A percentile compares a stretch with the other conserved stretches of the same genome.
phyloP scores from a whole-genome alignment of 2,888 invertebrate species.

The Limnephilus marmoratus region DNA sequence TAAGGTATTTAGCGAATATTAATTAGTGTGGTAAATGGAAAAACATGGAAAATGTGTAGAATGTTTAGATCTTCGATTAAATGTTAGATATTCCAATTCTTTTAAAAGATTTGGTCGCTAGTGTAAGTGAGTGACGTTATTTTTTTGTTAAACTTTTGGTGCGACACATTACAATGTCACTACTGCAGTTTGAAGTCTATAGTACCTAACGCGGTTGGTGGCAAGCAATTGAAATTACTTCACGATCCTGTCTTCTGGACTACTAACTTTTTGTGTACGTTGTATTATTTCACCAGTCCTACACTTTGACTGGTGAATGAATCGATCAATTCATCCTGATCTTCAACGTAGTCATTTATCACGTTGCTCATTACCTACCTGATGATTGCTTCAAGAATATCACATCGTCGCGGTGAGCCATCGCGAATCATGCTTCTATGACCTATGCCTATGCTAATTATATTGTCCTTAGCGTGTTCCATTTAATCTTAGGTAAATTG shows the following conservation, averaged over 20 bases:
- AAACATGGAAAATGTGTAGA: no score
- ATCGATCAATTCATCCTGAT: background rate
- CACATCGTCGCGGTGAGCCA: background rate
- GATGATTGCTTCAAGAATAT: background rate
- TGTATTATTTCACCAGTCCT: background rate
- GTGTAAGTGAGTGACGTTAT: no score
- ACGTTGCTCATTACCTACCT: background rate
- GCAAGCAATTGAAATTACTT: background rate
- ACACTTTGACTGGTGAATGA: background rate
- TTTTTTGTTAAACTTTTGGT: no score
- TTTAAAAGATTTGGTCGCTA: no score
- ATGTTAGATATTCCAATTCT: no score
- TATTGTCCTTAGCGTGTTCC: constrained; percentile 37
- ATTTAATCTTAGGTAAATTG: constrained; percentile 29
- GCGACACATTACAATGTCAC: no score
- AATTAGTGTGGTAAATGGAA: no score
- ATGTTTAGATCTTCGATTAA: no score
- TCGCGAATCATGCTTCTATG: background rate
- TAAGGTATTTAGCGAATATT: no score
- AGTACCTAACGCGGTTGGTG: background rate
- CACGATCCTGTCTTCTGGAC: background rate
- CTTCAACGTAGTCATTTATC: background rate
- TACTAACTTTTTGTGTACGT: background rate
- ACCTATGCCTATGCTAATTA: constrained; percentile 23
- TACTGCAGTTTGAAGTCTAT: no score